Evolutionary conservation across 2,113 vertebrate genomes (phyloP).

Genomic region (Apistogramma diplotaenia): DNA sequence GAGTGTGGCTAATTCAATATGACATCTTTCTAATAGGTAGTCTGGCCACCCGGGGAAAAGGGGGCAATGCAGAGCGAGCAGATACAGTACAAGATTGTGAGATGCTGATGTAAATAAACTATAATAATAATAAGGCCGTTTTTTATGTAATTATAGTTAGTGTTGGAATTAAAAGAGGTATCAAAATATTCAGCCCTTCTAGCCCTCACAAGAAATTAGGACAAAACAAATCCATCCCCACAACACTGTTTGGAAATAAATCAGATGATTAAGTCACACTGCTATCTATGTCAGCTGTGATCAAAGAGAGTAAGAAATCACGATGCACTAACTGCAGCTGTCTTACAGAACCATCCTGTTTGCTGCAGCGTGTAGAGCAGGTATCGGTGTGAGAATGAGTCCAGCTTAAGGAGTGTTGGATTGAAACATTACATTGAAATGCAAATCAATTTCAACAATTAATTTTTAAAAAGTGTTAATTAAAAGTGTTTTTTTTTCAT

Average conservation of each 20-base stretch:
- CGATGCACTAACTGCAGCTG: not conserved
- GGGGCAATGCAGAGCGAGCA: not conserved
- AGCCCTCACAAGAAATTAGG: not conserved
- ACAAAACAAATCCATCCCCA: not conserved
- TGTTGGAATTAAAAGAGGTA: not conserved
- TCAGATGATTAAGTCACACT: not conserved
- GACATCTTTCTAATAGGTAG: conserved; percentile 45
- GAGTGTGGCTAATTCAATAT: conserved; percentile 45
- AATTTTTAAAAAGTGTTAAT: not conserved
- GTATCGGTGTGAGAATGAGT: not conserved
- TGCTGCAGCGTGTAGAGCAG: not conserved
- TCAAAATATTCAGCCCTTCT: not conserved
- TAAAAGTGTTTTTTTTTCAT: not conserved
- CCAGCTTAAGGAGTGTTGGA: not conserved
- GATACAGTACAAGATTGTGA: not conserved
- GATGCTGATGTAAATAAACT: not conserved
- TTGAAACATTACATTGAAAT: not conserved
- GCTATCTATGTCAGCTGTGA: not conserved
- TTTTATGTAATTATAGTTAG: not conserved
- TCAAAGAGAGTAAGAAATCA: not conserved
- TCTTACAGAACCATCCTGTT: not conserved
- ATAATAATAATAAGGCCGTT: not conserved
- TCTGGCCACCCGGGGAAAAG: not conserved
- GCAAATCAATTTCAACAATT: not conserved
- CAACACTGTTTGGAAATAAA: not conserved